Conservation (phyloP, 2,888 invertebrate genomes). For the Clostera curtula region DNA sequence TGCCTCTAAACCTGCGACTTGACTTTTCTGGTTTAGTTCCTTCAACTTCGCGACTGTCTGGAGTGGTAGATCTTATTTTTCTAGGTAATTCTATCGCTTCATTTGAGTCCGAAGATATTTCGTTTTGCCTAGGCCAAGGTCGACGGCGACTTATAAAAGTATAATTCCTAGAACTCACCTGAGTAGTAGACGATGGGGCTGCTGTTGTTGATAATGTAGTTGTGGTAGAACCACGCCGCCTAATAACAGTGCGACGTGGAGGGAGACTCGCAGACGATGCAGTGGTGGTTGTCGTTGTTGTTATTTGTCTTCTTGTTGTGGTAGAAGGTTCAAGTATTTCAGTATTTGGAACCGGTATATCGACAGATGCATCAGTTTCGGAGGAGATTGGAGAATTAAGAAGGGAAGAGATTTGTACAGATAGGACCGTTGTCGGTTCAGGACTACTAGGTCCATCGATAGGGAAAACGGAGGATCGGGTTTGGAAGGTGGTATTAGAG, state of each 20-base stretch:
- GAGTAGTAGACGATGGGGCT: constrained; percentile 40
- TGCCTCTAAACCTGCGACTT: constrained; percentile 39
- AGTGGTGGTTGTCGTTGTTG: constrained; percentile 31
- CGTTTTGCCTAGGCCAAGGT: constrained; percentile 51
- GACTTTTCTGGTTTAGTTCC: constrained; percentile 16
- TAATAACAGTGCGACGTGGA: constrained; percentile 34
- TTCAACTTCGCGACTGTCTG: constrained; percentile 58
- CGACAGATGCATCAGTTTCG: constrained; percentile 32
- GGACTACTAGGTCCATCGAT: constrained; percentile 31
- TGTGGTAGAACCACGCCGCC: constrained; percentile 41
- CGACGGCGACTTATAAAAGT: constrained; percentile 59
- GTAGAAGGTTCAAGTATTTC: constrained; percentile 37
- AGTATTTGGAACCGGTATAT: constrained; percentile 31
- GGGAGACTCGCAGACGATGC: constrained; percentile 19
- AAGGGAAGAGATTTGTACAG: constrained; percentile 63
- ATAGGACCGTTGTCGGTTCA: constrained; percentile 60
- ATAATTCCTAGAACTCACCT: constrained; percentile 76
- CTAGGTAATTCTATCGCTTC: constrained; percentile 38
- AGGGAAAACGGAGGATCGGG: constrained; percentile 38
- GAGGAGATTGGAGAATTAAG: constrained; percentile 46
- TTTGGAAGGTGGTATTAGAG: constrained; percentile 38
- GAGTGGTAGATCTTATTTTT: constrained; percentile 66
- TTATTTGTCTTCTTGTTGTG: constrained; percentile 28
- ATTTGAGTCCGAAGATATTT: constrained; percentile 53
- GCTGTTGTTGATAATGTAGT: constrained; percentile 35